Evolutionary conservation across 2,113 vertebrate species (phyloP), one percentile per base, ranked within the genome.

Genomic region (Pomatorhinus ruficollis): DNA sequence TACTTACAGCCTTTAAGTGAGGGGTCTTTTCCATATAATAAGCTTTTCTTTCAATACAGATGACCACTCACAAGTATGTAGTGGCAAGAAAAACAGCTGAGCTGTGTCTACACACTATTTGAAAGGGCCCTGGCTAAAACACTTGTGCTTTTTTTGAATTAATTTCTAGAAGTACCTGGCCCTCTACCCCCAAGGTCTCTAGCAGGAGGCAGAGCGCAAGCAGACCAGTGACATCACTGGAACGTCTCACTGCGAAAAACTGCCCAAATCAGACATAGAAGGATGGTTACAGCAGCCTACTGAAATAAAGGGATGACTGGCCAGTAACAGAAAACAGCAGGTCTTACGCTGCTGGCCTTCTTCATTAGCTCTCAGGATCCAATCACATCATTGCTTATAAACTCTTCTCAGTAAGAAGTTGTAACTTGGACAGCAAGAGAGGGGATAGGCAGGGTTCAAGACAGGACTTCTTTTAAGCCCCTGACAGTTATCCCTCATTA

Each of bases 401-500:
- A 71, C 56, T 68, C 61, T 49, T 22, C 37, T 31, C 12, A 80
- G 35, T 57, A 23, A 81, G 69, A 93, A 93, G 72, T 4, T 87
- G 17, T 84, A 91, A 89, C 64, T 95, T 50, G 52, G n/a, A 78
- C 14, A 56, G 64, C 40, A 77, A 87, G 35, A 86, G 35, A 83
- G 47, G 18, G 69, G 10, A 33, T n/a, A 94, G 31, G 71, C 30
- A 91, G 33, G 21, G 63, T 40, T 96, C 72, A 83, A 80, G 13
- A 85, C 33, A 91, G 63, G 45, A 90, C 64, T 74, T 72, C 42
- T 91, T 94, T 81, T 94, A 88, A 88, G 56, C 11, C 50, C 28
- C 60, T 78, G 68, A 92, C 80, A 90, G 60, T 64, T 91, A 95
- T 83, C 90, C 44, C 69, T 93, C 88, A 93, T 96, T 93, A 96